Conservation (phyloP, 2,113 vertebrate genomes). For the Antigone vipio region DNA sequence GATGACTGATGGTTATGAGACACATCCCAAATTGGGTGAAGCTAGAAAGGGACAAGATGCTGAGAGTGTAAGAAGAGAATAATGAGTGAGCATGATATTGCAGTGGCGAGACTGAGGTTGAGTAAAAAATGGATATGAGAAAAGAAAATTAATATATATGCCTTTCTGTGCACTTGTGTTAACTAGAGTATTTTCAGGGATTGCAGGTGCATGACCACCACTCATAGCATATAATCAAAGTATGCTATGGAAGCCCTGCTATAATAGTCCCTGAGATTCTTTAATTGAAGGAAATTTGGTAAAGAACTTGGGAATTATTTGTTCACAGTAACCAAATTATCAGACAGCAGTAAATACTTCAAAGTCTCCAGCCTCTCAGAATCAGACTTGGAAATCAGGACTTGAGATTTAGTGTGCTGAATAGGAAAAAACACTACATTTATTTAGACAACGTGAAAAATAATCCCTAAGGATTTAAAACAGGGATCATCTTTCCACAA, state of each 20-base stretch:
- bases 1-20: neutral
- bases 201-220: neutral
- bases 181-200: neutral
- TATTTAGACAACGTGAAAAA: neutral
- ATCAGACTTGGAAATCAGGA: slow-evolving; percentile 6
- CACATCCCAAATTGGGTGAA: neutral
- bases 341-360: neutral
- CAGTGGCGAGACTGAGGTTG: no score
- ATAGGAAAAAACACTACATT: neutral
- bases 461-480: neutral
- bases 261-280: neutral
- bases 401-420: neutral
- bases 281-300: neutral
- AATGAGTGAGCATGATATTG: neutral
- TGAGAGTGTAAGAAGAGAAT: neutral
- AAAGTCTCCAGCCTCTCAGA: neutral
- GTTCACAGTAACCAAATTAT: neutral
- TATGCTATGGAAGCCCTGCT: neutral
- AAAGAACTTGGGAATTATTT: neutral
- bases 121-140: rapidly evolving
- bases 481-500: neutral
- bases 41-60: neutral
- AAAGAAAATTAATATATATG: neutral
- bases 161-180: neutral
- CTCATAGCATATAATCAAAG: neutral